Conservation (phyloP, 92 coral and sea anemone genomes). For the Montipora capitata region DNA sequence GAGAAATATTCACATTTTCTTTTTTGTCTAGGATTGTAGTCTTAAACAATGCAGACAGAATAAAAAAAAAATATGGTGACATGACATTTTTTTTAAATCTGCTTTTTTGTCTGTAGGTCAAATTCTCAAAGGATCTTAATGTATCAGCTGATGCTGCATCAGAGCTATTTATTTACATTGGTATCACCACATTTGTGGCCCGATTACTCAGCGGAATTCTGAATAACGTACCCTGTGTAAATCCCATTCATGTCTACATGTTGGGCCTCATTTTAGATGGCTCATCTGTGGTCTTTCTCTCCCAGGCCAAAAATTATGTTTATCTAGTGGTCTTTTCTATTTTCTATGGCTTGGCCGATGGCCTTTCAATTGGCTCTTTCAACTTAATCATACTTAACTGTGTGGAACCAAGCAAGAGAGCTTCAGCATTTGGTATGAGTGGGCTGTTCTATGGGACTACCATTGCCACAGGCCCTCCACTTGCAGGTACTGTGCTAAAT, state of each 20-base stretch:
- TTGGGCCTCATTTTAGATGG: constrained; percentile 52
- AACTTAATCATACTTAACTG: constrained; percentile 53
- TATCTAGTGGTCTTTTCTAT: constrained; percentile 61
- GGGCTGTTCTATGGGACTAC: constrained; percentile 54
- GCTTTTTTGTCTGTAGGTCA: constrained; percentile 51
- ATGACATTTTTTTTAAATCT: too few relatives aligned
- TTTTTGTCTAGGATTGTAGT: too few relatives aligned
- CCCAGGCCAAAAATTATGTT: constrained; percentile 51
- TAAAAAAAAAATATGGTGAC: too few relatives aligned
- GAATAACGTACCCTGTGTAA: constrained; percentile 59
- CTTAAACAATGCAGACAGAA: too few relatives aligned
- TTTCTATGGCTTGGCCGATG: constrained; percentile 75
- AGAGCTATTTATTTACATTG: constrained; percentile 76
- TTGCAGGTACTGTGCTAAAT: constrained; percentile 50
- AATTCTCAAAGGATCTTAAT: constrained; percentile 70
- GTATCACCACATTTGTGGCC: constrained; percentile 75
- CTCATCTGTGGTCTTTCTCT: constrained; percentile 34
- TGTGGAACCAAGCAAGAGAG: constrained; percentile 61
- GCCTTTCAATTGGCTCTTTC: constrained; percentile 58
- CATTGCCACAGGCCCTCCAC: constrained; percentile 69
- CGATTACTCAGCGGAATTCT: constrained; percentile 71
- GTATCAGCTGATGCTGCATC: constrained; percentile 73
- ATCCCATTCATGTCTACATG: constrained; percentile 58
- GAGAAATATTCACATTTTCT: too few relatives aligned
- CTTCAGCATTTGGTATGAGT: constrained; percentile 77